Evolutionary conservation across 2,797 vertebrate species (phyloP).

Genomic region (Astyanax mexicanus): DNA sequence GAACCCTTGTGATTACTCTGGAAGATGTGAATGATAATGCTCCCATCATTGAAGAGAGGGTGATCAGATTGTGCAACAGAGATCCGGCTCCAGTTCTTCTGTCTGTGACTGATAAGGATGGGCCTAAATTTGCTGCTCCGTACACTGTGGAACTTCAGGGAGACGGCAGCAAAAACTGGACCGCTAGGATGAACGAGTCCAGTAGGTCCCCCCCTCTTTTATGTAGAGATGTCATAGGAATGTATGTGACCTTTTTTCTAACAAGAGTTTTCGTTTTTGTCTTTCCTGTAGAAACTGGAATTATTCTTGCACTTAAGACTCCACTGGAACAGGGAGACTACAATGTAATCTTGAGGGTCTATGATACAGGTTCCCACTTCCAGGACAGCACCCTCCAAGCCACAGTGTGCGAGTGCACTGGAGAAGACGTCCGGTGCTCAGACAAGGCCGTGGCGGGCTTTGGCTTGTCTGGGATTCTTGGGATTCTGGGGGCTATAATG

Average conservation of each 20-base stretch:
- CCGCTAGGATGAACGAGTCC: too few species aligned
- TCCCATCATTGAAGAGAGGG: neutral
- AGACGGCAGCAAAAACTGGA: too few species aligned
- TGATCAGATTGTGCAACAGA: too few species aligned
- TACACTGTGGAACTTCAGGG: too few species aligned
- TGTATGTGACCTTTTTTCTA: too few species aligned
- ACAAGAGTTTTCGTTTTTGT: neutral
- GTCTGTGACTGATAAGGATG: too few species aligned
- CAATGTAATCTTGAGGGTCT: constrained; percentile 76
- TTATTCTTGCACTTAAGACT: constrained; percentile 63
- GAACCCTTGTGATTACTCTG: neutral
- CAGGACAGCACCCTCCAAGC: constrained; percentile 76
- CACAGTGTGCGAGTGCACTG: constrained; percentile 83
- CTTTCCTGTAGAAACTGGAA: constrained; percentile 65
- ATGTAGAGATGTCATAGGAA: too few species aligned
- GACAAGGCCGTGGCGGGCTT: neutral
- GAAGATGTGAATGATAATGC: too few species aligned
- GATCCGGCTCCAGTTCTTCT: too few species aligned
- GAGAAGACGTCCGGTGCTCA: constrained; percentile 56
- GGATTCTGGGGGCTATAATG: constrained; percentile 81
- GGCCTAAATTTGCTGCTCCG: too few species aligned
- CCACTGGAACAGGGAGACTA: constrained; percentile 73
- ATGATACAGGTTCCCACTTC: constrained; percentile 64
- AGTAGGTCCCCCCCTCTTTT: too few species aligned
- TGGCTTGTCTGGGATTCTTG: constrained; percentile 70